Evolutionary conservation across 2,113 vertebrate species (phyloP).

Genomic region (Chrysemys picta): DNA sequence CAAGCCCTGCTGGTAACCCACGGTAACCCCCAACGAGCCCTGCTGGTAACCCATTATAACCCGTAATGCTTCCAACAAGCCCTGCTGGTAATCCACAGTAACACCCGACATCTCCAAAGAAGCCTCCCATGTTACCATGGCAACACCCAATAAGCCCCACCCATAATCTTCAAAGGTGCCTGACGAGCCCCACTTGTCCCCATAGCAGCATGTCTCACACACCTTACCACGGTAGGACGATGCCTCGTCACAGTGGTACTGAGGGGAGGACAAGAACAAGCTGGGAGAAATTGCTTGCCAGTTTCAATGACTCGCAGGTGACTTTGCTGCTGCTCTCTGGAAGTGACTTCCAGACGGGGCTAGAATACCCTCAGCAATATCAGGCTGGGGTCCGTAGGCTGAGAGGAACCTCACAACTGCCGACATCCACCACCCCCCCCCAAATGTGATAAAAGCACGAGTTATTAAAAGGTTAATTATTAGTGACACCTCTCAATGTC

Average conservation of each 20-base stretch:
- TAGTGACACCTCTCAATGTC: neutral
- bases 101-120: neutral
- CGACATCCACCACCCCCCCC: neutral
- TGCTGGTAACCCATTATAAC: too few relatives aligned
- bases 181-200: neutral
- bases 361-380: neutral
- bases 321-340: neutral
- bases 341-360: neutral
- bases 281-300: neutral
- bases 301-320: neutral
- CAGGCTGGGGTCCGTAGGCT: neutral
- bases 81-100: neutral
- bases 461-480: neutral
- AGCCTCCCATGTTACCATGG: neutral
- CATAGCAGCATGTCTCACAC: neutral
- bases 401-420: neutral
- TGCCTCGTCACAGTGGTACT: neutral
- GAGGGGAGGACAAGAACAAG: neutral
- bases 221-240: neutral
- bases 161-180: neutral
- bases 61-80: neutral
- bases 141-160: neutral
- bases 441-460: neutral
- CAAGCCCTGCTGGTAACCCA: too few relatives aligned
- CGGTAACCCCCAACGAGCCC: too few relatives aligned